Evolutionary conservation across 2,113 vertebrate genomes (phyloP).

Genomic region (Chlorodrepanis virens): DNA sequence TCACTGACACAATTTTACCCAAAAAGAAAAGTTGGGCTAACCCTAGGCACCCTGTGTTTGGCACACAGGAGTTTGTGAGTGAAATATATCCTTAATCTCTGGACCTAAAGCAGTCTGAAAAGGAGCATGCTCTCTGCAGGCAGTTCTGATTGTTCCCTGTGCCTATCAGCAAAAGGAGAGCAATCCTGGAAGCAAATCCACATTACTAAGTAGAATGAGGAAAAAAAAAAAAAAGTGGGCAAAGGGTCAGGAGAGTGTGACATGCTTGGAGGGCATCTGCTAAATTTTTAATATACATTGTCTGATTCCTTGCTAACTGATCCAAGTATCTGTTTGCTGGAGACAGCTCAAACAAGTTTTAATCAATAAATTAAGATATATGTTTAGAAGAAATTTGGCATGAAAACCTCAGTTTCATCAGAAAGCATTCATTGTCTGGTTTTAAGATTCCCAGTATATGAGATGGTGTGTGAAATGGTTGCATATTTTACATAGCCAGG

Average conservation of each 20-base stretch:
- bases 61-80: not conserved
- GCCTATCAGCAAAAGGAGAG: not conserved
- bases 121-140: not conserved
- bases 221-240: not conserved
- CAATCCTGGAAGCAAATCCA: not conserved
- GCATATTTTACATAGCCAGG: not conserved
- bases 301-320: not conserved
- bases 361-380: slow-evolving; percentile 14
- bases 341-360: slow-evolving; percentile 1
- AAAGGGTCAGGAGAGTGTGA: not conserved
- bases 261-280: not conserved
- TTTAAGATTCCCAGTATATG: not conserved
- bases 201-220: not conserved
- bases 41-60: not conserved
- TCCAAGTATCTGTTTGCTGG: slow-evolving; percentile 4
- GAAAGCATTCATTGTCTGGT: not conserved
- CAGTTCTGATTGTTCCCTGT: not conserved
- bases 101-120: not conserved
- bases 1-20: not conserved
- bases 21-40: not conserved
- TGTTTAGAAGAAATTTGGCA: not conserved
- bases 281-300: not conserved
- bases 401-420: not conserved
- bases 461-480: not conserved
- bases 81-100: not conserved